Evolutionary conservation across 2,797 vertebrate genomes (phyloP), one percentile per base, ranked within the genome.

Genomic region (Microcaecilia unicolor): DNA sequence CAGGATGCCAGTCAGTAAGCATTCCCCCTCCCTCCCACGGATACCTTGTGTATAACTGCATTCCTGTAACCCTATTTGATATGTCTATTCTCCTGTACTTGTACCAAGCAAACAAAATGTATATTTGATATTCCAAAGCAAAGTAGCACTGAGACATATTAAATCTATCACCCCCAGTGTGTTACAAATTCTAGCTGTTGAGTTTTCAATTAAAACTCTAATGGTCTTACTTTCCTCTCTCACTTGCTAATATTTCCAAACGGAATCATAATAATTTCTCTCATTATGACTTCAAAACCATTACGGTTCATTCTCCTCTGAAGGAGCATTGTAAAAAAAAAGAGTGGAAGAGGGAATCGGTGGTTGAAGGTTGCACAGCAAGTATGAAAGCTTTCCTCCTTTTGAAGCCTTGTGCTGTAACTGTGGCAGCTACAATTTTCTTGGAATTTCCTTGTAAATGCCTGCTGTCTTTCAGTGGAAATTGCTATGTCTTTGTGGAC

Each of bases 221-320:
- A n/a, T n/a, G n/a, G n/a, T n/a, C n/a, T n/a, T 39, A 56, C 25
- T 29, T 57, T 59, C 37, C 61, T 62, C 52, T 18, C n/a, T 6
- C 34, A 26, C 57, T 34, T 59, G 56, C n/a, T 45, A 40, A 25
- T 21, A 49, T 45, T 51, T 51, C 47, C 39, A 56, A 37, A 33
- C 44, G 22, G 44, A 62, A 61, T 48, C 62, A 61, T 48, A 62
- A 43, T 27, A 48, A 53, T 57, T 55, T 70, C 42, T 51, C 22
- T 22, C 22, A 49, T 2, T 2, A 52, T 47, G 39, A 60, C 48
- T 57, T 76, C 69, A 70, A 64, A 66, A 22, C 10, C 14, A 27
- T 52, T 67, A 65, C 51, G 40, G 61, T 70, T 61, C 70, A 56
- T 69, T 78, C 59, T 70, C 78, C 59, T 70, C 69, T 63, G 51